A percentile compares a stretch with the other conserved stretches of the same genome.
Conservation (phyloP, 2,113 vertebrate species). For the Ploceus nigricollis region DNA sequence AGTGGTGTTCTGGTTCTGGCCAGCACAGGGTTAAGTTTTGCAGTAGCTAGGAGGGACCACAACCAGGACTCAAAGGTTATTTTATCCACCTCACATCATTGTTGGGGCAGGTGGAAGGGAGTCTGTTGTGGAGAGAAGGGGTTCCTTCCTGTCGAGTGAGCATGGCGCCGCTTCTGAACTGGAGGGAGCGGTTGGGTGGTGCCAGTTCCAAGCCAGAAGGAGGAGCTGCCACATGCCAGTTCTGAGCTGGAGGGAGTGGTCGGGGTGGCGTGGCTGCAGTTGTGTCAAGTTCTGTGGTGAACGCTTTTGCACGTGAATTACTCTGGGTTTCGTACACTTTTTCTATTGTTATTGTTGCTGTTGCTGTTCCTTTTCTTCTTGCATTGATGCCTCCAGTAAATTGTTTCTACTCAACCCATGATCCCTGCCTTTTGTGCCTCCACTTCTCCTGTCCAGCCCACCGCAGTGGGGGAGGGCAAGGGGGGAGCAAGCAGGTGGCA, state of each 20-base stretch:
- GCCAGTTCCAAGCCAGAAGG: background rate
- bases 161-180: fast-evolving
- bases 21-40: background rate
- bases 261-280: fast-evolving
- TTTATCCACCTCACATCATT: background rate
- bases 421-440: background rate
- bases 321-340: background rate
- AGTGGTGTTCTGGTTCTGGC: background rate
- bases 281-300: background rate
- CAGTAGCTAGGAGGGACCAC: too few species aligned
- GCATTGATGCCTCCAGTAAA: background rate
- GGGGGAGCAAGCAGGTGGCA: fast-evolving
- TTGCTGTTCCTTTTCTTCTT: background rate
- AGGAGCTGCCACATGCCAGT: background rate
- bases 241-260: background rate
- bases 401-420: background rate
- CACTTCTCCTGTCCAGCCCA: background rate
- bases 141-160: fast-evolving
- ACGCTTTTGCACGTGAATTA: fast-evolving
- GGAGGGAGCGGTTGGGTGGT: fast-evolving
- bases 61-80: too few species aligned
- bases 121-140: background rate
- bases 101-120: background rate
- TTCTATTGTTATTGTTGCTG: background rate
- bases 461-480: background rate